A percentile compares a stretch with the other conserved stretches of the same genome.
Conservation (phyloP, 2,113 vertebrate genomes). For the Toxostoma redivivum region DNA sequence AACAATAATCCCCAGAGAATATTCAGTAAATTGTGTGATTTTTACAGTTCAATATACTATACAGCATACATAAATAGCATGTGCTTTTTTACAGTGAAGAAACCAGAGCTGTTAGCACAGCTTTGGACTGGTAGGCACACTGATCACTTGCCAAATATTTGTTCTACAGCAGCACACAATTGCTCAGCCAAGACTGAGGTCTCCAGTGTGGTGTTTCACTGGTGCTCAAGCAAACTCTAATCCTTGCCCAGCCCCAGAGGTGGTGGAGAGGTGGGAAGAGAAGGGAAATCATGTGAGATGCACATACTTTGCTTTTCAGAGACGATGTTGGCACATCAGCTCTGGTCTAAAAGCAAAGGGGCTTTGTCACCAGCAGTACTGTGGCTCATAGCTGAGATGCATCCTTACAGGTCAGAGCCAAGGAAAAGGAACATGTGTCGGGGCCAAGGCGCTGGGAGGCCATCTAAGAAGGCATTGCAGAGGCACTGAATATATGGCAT, state of each 20-base stretch:
- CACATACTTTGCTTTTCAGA: not conserved
- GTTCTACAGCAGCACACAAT: not conserved
- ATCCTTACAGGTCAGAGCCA: not conserved
- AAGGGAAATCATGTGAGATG: not conserved
- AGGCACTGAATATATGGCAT: not conserved
- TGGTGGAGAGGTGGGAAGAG: fast-evolving
- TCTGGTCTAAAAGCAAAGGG: not conserved
- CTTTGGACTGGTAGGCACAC: not conserved
- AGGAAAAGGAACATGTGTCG: fast-evolving
- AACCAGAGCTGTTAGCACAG: not conserved
- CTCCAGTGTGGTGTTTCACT: not conserved
- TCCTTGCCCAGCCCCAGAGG: not conserved
- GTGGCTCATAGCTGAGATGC: not conserved
- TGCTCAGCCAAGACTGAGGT: fast-evolving
- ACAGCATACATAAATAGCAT: not conserved
- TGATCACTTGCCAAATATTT: not conserved
- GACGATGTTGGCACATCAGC: not conserved
- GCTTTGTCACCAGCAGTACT: fast-evolving
- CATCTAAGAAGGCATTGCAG: not conserved
- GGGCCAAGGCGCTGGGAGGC: not conserved
- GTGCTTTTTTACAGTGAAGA: not conserved
- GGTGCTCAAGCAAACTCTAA: not conserved
- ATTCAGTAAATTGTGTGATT: not conserved
- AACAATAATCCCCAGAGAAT: not conserved
- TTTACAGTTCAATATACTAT: not conserved